Evolutionary conservation across 2,113 vertebrate species (phyloP).

Genomic region (Suncus etruscus): DNA sequence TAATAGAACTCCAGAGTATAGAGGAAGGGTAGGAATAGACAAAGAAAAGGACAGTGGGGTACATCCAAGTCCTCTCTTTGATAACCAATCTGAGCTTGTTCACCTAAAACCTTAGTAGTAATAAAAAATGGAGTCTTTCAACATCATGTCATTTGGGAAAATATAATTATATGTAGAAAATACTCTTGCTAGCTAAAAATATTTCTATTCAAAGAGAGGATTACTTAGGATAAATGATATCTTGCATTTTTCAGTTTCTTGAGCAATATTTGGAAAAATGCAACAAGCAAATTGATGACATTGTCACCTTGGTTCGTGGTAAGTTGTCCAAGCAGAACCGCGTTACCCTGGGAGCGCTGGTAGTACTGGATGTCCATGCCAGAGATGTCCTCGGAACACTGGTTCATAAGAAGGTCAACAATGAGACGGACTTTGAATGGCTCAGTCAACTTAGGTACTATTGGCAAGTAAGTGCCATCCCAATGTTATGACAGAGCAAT

Average conservation of each 20-base stretch:
- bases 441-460: slow-evolving; percentile 95
- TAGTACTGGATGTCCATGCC: slow-evolving; percentile 93
- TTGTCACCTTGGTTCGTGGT: slow-evolving; percentile 92
- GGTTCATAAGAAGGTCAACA: slow-evolving; percentile 90
- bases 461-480: slow-evolving; percentile 89
- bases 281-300: slow-evolving; percentile 93
- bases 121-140: background rate
- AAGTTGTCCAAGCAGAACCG: slow-evolving; percentile 94
- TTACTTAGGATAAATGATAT: background rate
- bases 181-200: background rate
- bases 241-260: slow-evolving; percentile 86
- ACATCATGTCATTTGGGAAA: background rate
- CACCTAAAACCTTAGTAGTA: background rate
- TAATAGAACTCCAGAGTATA: background rate
- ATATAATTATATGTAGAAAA: background rate
- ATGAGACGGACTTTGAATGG: slow-evolving; percentile 95
- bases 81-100: background rate
- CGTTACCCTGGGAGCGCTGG: slow-evolving; percentile 92
- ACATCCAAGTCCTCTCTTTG: too few relatives aligned
- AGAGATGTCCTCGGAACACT: slow-evolving; percentile 91
- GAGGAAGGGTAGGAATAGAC: background rate
- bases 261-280: slow-evolving; percentile 89
- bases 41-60: background rate
- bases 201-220: slow-evolving; percentile 17
- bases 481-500: slow-evolving; percentile 72